Evolutionary conservation across 2,888 invertebrate genomes (phyloP), one percentile per base, ranked within the genome.

Genomic region (Caenorhabditis uteleia): DNA sequence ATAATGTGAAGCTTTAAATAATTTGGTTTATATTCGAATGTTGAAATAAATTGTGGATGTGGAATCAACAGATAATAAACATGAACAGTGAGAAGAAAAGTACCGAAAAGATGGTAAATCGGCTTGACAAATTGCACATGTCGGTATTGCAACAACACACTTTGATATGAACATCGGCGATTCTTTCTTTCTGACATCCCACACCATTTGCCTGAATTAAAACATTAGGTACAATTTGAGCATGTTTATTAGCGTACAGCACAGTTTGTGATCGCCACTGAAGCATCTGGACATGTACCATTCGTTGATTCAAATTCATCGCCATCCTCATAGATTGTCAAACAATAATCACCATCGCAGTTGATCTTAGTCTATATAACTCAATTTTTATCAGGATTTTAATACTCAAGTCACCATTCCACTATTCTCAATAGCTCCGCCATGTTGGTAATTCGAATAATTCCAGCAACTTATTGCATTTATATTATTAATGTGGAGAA

Each of bases 101-200:
- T n/a, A n/a, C n/a, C n/a, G n/a, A n/a, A n/a, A n/a, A n/a, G n/a
- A n/a, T n/a, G n/a, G n/a, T n/a, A n/a, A n/a, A n/a, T n/a, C n/a
- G n/a, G n/a, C n/a, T n/a, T n/a, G n/a, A n/a, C 18, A 10, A 3
- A 38, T 61, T 62, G 29, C 56, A 56, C 16, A 62, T 34, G 10
- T 56, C 56, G 12, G 27, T 39, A 8, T 62, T 39, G 27, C 62
- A 62, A 23, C 62, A 62, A 31, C 62, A 62, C n/a, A 43, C 62
- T 34, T 62, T 53, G 5, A 62, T 40, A 16, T 62, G 44, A 4
- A 56, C 56, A 20, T 23, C 44, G 3, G 39, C 10, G 14, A 62
- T 20, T 14, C 43, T 56, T 25, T 53, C 53, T 1, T 62, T 48
- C 18, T 56, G 38, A 20, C 62, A 62, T 5, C 62, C 51, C 1